A percentile compares a stretch with the other conserved stretches of the same genome.
phyloP scores from a whole-genome alignment of 2,797 vertebrate species.

The Macroramphosus scolopax region DNA sequence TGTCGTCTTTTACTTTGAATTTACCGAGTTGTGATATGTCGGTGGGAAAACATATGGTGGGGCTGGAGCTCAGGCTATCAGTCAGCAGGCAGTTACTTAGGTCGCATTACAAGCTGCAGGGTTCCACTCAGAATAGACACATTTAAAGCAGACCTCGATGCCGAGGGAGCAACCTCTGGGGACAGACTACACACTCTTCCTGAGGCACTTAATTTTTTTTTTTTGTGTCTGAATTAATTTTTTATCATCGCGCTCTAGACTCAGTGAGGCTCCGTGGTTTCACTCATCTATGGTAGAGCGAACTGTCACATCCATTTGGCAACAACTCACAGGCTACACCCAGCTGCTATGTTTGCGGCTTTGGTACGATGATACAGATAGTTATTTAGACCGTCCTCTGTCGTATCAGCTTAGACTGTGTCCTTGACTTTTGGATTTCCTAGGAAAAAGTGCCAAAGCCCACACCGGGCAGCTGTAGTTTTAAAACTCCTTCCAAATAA shows the following conservation, averaged over 20 bases:
- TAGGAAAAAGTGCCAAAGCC: conserved; percentile 52
- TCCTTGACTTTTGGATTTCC: conserved; percentile 67
- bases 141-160: conserved; percentile 79
- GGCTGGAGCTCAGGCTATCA: conserved; percentile 51
- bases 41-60: conserved; percentile 58
- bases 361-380: conserved; percentile 49
- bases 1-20: conserved; percentile 41
- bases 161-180: conserved; percentile 79
- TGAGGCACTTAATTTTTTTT: conserved; percentile 82
- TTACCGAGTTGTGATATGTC: conserved; percentile 32
- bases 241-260: conserved; percentile 81
- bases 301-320: conserved; percentile 73
- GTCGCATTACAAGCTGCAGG: conserved; percentile 77
- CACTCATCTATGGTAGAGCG: conserved; percentile 75
- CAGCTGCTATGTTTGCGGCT: conserved; percentile 69
- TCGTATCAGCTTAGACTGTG: conserved; percentile 50
- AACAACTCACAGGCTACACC: conserved; percentile 73
- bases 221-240: conserved; percentile 88
- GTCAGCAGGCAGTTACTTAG: conserved; percentile 77
- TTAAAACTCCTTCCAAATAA: conserved; percentile 48
- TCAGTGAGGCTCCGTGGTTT: conserved; percentile 77
- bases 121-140: conserved; percentile 67
- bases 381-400: conserved; percentile 66
- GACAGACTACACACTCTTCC: conserved; percentile 79
- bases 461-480: conserved; percentile 47